Evolutionary conservation across 1,140 invertebrate genomes (phyloP), one percentile per base, ranked within the genome.

Genomic region (Drosophila santomea): DNA sequence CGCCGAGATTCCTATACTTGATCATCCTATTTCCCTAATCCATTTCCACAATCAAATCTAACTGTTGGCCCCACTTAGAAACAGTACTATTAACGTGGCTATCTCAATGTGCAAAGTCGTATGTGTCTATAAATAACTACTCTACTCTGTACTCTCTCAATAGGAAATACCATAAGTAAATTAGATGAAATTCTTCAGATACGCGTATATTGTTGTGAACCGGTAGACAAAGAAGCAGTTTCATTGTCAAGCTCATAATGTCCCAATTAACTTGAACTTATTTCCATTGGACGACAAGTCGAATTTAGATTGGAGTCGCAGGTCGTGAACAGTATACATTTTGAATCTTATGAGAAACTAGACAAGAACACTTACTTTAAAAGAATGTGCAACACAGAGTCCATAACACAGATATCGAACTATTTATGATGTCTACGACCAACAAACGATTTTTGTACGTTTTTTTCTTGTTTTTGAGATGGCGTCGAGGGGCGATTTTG

Each of bases 111-210:
- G 78, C 72, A 76, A 36, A 62, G 61, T 48, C 61, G 41, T 85
- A 60, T 63, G 63, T 88, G 82, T 85, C 78, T 85, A 86, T 71
- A 59, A 67, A 61, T 63, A 67, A 47, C 50, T 68, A 71, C 12
- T 57, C 51, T 57, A 75, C 36, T 57, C 63, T 35, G 47, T 57
- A 56, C 25, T 59, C 67, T 57, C 50, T 41, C 45, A 52, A 67
- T 80, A 77, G 52, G n/a, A 58, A 48, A 47, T 61, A 74, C 68
- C 28, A 73, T 67, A 72, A 76, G 58, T 83, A 78, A 86, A 43
- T 54, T 80, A 85, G 62, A 45, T 52, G 54, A 57, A 58, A 38
- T 67, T 85, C 73, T 76, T 77, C 58, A 64, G 38, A 54, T 35
- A 62, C 54, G 50, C 63, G 20, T 52, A 48, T 71, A 32, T 69